These are phyloP conservation scores for Nymphalis c-album DNA, from an alignment of 2,888 invertebrate species.

Conservation along the genomic window DNA sequence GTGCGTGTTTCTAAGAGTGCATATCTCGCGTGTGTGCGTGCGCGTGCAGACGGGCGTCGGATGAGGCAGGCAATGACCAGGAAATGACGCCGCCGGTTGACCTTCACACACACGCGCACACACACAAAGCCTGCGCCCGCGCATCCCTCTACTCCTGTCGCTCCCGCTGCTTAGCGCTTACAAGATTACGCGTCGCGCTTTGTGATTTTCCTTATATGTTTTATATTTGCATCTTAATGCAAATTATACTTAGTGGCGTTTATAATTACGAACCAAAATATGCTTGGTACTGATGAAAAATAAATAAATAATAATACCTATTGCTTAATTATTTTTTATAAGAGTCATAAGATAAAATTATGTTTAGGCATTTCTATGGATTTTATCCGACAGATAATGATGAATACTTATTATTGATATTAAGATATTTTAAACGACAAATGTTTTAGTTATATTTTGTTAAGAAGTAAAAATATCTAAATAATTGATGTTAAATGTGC, in stretches of 20 bases:
- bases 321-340: too few relatives aligned
- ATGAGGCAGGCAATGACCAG: conserved; percentile 77
- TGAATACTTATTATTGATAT: too few relatives aligned
- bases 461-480: too few relatives aligned
- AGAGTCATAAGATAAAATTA: too few relatives aligned
- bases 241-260: neutral
- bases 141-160: conserved; percentile 49
- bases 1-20: conserved; percentile 56
- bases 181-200: conserved; percentile 41
- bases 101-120: conserved; percentile 63
- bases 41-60: conserved; percentile 50
- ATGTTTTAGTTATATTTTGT: too few relatives aligned
- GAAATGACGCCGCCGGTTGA: conserved; percentile 80
- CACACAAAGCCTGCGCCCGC: conserved; percentile 42
- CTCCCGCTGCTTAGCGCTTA: conserved; percentile 28
- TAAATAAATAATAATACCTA: too few relatives aligned
- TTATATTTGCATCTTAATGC: conserved; percentile 4
- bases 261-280: too few relatives aligned
- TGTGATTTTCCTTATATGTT: conserved; percentile 40
- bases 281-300: too few relatives aligned
- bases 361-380: too few relatives aligned
- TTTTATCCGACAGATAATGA: too few relatives aligned
- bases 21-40: conserved; percentile 44
- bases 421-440: too few relatives aligned
- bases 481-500: too few relatives aligned